Conservation (phyloP, 2,797 vertebrate genomes). For the Sciurus carolinensis region DNA sequence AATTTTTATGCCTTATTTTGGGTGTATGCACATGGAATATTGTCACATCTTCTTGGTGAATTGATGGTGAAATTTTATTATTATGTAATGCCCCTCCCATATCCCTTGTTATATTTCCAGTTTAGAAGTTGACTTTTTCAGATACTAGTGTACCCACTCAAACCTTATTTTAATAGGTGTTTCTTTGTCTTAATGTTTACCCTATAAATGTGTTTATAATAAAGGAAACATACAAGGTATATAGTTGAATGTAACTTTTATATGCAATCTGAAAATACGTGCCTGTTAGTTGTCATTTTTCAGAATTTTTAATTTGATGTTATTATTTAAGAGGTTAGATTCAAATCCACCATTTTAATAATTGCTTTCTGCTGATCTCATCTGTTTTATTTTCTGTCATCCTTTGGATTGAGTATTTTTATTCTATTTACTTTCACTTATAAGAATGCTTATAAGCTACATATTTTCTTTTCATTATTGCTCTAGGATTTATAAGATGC, state of each 20-base stretch:
- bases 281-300: background rate
- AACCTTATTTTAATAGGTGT: background rate
- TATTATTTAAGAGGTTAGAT: background rate
- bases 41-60: background rate
- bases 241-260: background rate
- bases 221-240: background rate
- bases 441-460: background rate
- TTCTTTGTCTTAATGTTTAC: background rate
- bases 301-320: background rate
- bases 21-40: background rate
- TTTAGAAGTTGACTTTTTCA: background rate
- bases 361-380: background rate
- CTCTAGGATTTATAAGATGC: background rate
- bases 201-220: background rate
- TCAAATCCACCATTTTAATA: background rate
- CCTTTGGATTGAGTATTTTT: background rate
- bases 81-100: background rate
- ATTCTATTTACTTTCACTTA: constrained; percentile 6
- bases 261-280: background rate
- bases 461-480: background rate
- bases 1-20: background rate
- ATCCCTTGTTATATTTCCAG: background rate
- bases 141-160: background rate
- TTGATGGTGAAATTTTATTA: background rate
- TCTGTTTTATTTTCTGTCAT: background rate